Conservation (phyloP, 2,888 invertebrate genomes). For the Dryococelus australis region DNA sequence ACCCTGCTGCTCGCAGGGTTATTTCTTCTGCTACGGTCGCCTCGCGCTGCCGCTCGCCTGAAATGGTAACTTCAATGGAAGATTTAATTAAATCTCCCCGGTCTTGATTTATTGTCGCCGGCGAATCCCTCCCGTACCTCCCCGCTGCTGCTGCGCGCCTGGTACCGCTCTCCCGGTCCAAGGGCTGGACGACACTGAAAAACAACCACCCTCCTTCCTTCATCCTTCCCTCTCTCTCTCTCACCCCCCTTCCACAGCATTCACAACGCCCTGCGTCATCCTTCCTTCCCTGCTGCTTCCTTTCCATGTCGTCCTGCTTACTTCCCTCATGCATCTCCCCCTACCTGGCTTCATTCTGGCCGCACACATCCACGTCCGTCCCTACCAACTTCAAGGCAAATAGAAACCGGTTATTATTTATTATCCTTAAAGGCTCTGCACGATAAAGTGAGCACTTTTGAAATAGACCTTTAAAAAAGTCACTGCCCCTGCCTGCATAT, state of each 20-base stretch:
- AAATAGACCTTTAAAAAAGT: too few species aligned
- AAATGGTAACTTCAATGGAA: constrained; percentile 69
- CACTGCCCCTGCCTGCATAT: too few species aligned
- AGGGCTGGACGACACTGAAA: neutral
- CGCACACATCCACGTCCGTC: too few species aligned
- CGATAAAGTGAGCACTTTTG: too few species aligned
- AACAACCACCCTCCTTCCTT: neutral
- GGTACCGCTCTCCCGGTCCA: neutral
- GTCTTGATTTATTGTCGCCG: constrained; percentile 65
- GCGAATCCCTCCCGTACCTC: constrained; percentile 11
- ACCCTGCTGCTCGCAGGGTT: neutral
- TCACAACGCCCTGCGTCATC: neutral
- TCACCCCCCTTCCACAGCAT: too few species aligned
- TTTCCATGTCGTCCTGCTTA: neutral
- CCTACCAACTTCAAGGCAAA: too few species aligned
- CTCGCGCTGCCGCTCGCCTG: constrained; percentile 52
- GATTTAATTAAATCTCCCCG: constrained; percentile 68
- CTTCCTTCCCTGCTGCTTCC: neutral
- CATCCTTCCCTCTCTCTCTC: too few species aligned
- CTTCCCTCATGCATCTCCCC: neutral
- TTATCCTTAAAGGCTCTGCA: too few species aligned
- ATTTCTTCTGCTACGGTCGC: constrained; percentile 65
- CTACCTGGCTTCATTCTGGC: too few species aligned
- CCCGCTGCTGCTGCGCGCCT: constrained; percentile 23
- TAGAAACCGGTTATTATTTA: too few species aligned